A percentile compares a stretch with the other conserved stretches of the same genome.
Evolutionary conservation across 1,140 invertebrate species (phyloP).

Genomic region (Philaenus spumarius): DNA sequence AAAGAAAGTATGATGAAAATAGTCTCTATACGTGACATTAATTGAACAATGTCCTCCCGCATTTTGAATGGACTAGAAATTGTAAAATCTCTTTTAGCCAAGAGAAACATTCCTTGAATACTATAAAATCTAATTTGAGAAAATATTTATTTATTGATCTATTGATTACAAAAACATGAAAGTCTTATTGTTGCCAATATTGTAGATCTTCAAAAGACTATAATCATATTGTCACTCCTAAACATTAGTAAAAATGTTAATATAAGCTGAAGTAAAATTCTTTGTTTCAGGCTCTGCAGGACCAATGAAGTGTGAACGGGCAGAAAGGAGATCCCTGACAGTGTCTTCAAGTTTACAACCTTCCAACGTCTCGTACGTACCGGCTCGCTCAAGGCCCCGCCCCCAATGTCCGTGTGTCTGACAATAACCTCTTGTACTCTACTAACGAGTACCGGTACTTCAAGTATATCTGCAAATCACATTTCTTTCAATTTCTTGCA

Average conservation of each 20-base stretch:
- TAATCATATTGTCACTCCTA: background rate
- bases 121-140: too few species aligned
- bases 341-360: background rate
- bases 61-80: too few species aligned
- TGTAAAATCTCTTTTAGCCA: too few species aligned
- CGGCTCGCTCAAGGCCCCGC: background rate
- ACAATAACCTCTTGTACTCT: constrained; percentile 5
- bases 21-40: too few species aligned
- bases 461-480: too few species aligned
- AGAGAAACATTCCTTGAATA: too few species aligned
- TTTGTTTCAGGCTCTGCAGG: background rate
- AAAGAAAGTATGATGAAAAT: too few species aligned
- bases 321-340: background rate
- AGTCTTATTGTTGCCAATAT: too few species aligned
- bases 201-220: background rate
- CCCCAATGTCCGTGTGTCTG: constrained; percentile 12
- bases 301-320: background rate
- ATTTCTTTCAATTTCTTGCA: too few species aligned
- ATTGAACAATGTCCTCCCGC: too few species aligned
- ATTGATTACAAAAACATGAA: too few species aligned
- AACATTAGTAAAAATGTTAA: background rate
- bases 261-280: background rate
- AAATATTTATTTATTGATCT: too few species aligned
- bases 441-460: constrained; percentile 5
- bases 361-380: constrained; percentile 5